Base-by-base conservation (phyloP, 2,888 invertebrate species). In the Dynastes hyllus region DNA sequence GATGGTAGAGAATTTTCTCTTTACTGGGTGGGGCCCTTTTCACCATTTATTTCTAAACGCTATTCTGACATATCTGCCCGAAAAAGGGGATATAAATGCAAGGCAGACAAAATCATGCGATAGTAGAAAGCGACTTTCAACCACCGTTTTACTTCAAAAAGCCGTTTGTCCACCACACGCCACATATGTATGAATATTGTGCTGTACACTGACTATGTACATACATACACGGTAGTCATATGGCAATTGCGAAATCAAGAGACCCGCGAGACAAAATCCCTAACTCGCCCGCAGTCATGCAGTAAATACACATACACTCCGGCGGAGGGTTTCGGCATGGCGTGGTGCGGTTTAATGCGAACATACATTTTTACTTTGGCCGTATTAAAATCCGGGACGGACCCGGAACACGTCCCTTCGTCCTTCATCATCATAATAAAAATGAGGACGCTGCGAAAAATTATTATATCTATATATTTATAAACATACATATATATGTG, bases 331-430 rank as follows among this genome's bases (percentile, higher is more conserved):
- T 22, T 27, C 8, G 73, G 40, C 58, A n/a, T 40, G 40, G 5
- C 27, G 73, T 22, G 61, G 61, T 22, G 61, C 45, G 58, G 69
- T 86, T 85, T 88, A 88, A 89, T 88, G 88, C 87, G 84, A 86
- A 89, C 88, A 89, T 85, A 89, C 88, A 88, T 89, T 89, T 89
- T 87, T 88, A 88, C 88, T 89, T 87, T 85, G 86, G 85, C 83
- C 87, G 86, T 88, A 88, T 88, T 88, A 84, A 75, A 84, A 84
- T 81, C 61, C 40, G 61, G 81, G 83, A 84, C 84, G 69, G 69
- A 71, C 69, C 69, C 73, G 58, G 67, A 75, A 78, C 66, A 58
- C 66, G 55, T 77, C 80, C 78, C 80, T 80, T 78, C 84, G 83
- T 84, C 83, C 84, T 85, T 83, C 84, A 85, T 85, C 85, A 37